Conservation (phyloP, 2,888 invertebrate species). For the Ceriagrion tenellum region DNA sequence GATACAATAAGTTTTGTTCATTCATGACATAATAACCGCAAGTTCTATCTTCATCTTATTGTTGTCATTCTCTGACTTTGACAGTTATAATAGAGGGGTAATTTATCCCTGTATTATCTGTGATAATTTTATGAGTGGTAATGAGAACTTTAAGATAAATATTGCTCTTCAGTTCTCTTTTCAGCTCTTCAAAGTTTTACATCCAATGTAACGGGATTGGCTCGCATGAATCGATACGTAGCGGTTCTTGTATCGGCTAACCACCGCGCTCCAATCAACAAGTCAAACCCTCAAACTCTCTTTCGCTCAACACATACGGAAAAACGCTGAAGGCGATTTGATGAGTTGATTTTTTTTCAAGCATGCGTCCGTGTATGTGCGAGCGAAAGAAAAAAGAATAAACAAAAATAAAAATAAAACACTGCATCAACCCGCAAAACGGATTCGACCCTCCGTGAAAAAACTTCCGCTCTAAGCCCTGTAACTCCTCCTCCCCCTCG, state of each 20-base stretch:
- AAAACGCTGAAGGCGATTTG: neutral
- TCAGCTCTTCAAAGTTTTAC: neutral
- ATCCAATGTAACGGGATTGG: too few species aligned
- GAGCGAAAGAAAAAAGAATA: neutral
- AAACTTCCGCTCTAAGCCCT: conserved; percentile 1
- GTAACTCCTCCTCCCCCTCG: neutral
- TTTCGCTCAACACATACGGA: neutral
- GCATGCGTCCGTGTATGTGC: neutral
- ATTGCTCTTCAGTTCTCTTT: too few species aligned
- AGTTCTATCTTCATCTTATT: too few species aligned
- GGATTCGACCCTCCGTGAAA: conserved; percentile 14
- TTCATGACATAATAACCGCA: too few species aligned
- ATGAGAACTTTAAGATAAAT: too few species aligned
- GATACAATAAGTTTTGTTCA: too few species aligned
- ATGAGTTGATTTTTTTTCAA: neutral
- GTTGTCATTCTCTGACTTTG: too few species aligned
- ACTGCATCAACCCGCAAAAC: conserved; percentile 28
- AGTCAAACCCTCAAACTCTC: neutral
- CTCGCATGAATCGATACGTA: neutral
- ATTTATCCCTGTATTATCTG: too few species aligned
- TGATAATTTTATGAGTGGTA: too few species aligned
- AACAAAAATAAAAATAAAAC: neutral
- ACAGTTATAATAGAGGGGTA: too few species aligned
- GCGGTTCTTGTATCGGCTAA: neutral
- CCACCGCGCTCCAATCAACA: neutral